These are phyloP conservation scores for Myoxocephalus aenaeus DNA, from an alignment of 2,797 vertebrate genomes.

Conservation along the genomic window DNA sequence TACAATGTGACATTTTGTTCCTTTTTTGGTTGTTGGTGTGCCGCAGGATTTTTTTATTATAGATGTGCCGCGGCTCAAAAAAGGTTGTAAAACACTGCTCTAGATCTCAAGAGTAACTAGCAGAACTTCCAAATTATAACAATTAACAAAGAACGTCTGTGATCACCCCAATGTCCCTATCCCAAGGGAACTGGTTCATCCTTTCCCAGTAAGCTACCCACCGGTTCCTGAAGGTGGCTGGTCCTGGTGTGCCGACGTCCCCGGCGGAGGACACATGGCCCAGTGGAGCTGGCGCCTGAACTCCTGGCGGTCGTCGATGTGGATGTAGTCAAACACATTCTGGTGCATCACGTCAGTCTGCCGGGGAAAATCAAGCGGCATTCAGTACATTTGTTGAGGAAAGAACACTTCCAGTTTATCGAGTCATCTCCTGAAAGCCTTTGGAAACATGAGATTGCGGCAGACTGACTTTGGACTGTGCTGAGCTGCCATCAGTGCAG, in stretches of 20 bases:
- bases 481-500: conserved; percentile 14
- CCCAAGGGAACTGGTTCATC: background rate
- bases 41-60: too few species aligned
- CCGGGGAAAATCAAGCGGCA: background rate
- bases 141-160: too few species aligned
- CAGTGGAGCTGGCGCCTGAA: conserved; percentile 96
- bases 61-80: too few species aligned
- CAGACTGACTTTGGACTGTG: conserved; percentile 10
- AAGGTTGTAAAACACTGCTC: too few species aligned
- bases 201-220: conserved; percentile 64
- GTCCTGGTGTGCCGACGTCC: conserved; percentile 79
- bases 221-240: conserved; percentile 79
- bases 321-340: conserved; percentile 97
- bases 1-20: too few species aligned
- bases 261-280: conserved; percentile 94
- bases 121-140: background rate
- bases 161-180: background rate
- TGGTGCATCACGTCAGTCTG: conserved; percentile 99
- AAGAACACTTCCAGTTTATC: background rate
- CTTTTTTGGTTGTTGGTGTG: too few species aligned
- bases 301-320: conserved; percentile 96
- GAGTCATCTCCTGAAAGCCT: background rate
- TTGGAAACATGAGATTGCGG: background rate
- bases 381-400: background rate
- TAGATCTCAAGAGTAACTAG: background rate